These are phyloP conservation scores for Acanthopleura granulata DNA, from an alignment of 2,888 invertebrate genomes.

Conservation along the genomic window DNA sequence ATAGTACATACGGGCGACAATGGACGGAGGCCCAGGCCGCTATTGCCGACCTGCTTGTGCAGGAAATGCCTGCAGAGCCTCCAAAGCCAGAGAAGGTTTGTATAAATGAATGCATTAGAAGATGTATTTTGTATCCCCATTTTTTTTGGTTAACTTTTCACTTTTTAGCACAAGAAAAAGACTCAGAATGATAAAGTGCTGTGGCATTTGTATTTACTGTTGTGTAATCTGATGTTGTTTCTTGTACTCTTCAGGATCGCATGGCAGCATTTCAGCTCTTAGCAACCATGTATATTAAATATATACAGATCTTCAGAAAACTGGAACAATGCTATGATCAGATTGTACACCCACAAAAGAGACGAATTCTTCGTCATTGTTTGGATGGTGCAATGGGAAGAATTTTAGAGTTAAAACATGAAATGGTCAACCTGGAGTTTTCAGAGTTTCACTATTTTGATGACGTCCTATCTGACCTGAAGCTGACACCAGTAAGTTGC, in stretches of 20 bases:
- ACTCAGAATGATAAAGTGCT: background rate
- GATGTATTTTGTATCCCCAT: background rate
- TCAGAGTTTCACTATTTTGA: slow-evolving; percentile 91
- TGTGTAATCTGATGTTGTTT: background rate
- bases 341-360: slow-evolving; percentile 92
- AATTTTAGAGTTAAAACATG: slow-evolving; percentile 87
- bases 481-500: slow-evolving; percentile 77
- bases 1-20: slow-evolving; percentile 66
- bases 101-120: background rate
- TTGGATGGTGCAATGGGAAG: slow-evolving; percentile 79
- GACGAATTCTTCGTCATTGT: slow-evolving; percentile 78
- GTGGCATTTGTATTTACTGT: background rate
- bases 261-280: slow-evolving; percentile 68
- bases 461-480: slow-evolving; percentile 80
- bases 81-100: slow-evolving; percentile 68
- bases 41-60: slow-evolving; percentile 65
- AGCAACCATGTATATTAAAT: slow-evolving; percentile 80
- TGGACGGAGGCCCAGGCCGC: slow-evolving; percentile 69
- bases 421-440: slow-evolving; percentile 87
- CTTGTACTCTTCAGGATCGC: slow-evolving; percentile 62
- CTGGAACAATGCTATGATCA: slow-evolving; percentile 89
- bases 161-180: background rate
- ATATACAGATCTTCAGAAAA: slow-evolving; percentile 81
- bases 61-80: slow-evolving; percentile 67
- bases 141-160: background rate